Percentiles rank a stretch among this genome's conserved stretches.
phyloP scores from a whole-genome alignment of 2,797 vertebrate species.

The Mus spretus region DNA sequence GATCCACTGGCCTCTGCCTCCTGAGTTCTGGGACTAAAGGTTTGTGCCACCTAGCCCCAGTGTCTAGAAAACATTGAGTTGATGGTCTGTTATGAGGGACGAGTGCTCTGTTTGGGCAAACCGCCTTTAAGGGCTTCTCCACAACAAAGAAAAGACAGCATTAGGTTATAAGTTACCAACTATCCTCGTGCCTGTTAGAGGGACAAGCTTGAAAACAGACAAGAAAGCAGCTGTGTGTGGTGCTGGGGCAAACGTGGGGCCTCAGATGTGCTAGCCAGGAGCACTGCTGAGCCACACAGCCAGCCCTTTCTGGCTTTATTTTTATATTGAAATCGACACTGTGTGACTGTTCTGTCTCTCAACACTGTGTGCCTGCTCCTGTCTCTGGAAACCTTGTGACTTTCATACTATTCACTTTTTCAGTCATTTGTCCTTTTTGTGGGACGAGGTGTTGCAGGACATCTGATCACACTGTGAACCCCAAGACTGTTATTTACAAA shows the following conservation, averaged over 20 bases:
- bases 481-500: background rate
- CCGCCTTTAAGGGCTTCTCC: constrained; percentile 7
- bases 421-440: background rate
- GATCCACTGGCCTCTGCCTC: background rate
- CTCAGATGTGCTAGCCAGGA: too few species aligned
- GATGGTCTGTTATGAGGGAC: background rate
- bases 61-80: constrained; percentile 5
- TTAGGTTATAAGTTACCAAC: background rate
- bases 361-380: too few species aligned
- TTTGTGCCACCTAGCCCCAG: background rate
- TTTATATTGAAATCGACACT: background rate
- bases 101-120: constrained; percentile 26
- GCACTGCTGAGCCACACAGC: background rate
- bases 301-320: background rate
- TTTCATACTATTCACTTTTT: background rate
- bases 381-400: background rate
- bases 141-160: background rate
- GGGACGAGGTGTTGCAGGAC: background rate
- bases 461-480: background rate
- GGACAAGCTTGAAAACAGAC: constrained; percentile 6
- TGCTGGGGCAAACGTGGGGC: too few species aligned
- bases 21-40: background rate
- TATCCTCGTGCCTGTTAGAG: constrained; percentile 26
- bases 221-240: background rate
- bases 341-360: background rate